Conservation (phyloP, 2,888 invertebrate genomes). For the Eupithecia subfuscata region DNA sequence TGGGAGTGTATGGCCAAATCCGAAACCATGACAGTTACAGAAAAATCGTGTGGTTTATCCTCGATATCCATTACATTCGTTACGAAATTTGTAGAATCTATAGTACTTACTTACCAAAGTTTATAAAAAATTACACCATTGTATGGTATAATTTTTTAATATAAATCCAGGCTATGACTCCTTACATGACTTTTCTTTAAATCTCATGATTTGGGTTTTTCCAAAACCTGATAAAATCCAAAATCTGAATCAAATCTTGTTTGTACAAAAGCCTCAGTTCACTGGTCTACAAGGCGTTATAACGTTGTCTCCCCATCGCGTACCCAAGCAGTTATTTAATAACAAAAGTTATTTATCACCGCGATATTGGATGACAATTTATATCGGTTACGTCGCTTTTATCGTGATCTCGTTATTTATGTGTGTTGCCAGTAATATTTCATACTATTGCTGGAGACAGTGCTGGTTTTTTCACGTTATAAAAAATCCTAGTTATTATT, state of each 20-base stretch:
- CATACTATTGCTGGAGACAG: constrained; percentile 22
- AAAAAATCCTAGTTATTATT: neutral
- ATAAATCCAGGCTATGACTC: too few species aligned
- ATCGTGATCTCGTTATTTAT: constrained; percentile 45
- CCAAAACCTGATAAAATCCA: too few species aligned
- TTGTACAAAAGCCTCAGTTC: neutral
- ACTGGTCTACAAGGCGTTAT: constrained; percentile 23
- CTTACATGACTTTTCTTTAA: too few species aligned
- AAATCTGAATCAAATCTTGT: neutral
- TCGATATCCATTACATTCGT: neutral
- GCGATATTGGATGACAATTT: constrained; percentile 38
- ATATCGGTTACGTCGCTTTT: constrained; percentile 40
- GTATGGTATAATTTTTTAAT: too few species aligned
- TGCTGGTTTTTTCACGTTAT: constrained; percentile 5
- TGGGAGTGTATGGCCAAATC: neutral
- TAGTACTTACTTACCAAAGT: neutral
- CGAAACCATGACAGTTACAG: neutral
- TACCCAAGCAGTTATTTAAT: constrained; percentile 42
- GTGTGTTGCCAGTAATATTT: constrained; percentile 31
- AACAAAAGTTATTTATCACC: constrained; percentile 42
- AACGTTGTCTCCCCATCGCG: constrained; percentile 38
- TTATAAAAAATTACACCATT: too few species aligned
- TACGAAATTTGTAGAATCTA: too few species aligned
- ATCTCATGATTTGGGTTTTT: too few species aligned
- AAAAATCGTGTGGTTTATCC: neutral